Evolutionary conservation across 35 echinoderm and acorn worm species (phyloP), one percentile per base, ranked within the genome.

Genomic region (Patiria miniata): DNA sequence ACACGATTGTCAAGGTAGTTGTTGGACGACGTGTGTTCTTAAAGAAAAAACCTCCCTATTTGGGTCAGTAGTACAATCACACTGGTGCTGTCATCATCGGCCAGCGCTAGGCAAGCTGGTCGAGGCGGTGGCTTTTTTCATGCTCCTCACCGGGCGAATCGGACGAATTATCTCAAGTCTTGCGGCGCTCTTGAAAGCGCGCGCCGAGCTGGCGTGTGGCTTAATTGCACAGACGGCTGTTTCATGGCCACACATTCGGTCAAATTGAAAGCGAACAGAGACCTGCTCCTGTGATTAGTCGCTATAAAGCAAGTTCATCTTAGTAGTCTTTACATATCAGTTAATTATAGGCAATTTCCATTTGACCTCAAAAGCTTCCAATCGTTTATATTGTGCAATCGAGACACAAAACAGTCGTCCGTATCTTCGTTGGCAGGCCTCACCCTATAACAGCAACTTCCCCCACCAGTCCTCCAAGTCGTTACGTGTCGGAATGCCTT

Each of bases 71-170:
- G 42, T 47, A 47, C 42, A 47, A 12, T 47, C 42, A 47, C 42
- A 73, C 34, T 16, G 19, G 65, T 10, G 29, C 65, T 73, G 65
- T 73, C 65, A 73, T 22, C 65, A 73, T 14, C 34, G 26, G 65
- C 65, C 26, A 73, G 34, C 19, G 57, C 2, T 32, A 73, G 19
- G 34, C 23, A 32, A 30, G 19, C 21, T 55, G 10, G 10, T 60
- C 19, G 19, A 60, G 65, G 34, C 29, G 65, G 65, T 32, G 34
- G 26, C 15, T 73, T 73, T 22, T 73, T 36, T 73, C 65, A n/a
- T 47, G 42, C 30, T 32, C 65, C 29, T 36, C 65, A 32, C 65
- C 65, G 65, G 65, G 65, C 65, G 65, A 73, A 73, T 73, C 65
- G 65, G 65, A 23, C 65, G 65, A 73, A 73, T 73, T 73, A 73